These are phyloP conservation scores for Rhingia rostrata DNA, from an alignment of 2,888 invertebrate species.

Conservation along the genomic window DNA sequence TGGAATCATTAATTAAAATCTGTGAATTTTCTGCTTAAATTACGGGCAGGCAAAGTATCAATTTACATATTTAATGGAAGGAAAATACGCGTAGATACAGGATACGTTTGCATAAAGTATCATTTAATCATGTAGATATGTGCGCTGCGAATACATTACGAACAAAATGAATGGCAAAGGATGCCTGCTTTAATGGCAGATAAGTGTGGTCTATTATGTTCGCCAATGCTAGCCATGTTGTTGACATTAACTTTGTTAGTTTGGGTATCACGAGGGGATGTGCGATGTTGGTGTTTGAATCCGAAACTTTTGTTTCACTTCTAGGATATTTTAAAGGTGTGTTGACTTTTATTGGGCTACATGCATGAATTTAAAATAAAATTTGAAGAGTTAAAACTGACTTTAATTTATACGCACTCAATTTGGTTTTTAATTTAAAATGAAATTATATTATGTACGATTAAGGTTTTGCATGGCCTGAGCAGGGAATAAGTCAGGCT, in stretches of 20 bases:
- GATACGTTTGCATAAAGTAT: background rate
- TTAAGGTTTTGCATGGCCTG: no score
- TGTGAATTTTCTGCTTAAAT: background rate
- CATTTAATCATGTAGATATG: background rate
- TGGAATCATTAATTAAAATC: constrained; percentile 1
- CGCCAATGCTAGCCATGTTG: background rate
- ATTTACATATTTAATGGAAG: constrained; percentile 23
- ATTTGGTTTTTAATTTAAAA: no score
- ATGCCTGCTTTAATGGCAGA: background rate
- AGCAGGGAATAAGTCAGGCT: no score
- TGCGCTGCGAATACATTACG: background rate
- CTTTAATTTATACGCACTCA: no score
- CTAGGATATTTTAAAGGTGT: no score
- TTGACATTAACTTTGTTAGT: constrained; percentile 8
- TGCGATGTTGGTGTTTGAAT: no score
- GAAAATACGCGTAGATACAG: background rate
- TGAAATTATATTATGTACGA: no score
- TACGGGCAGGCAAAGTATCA: background rate
- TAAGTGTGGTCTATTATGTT: constrained; percentile 6
- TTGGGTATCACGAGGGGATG: background rate
- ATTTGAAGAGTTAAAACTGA: no score
- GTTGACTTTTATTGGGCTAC: no score
- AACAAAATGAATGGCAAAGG: background rate
- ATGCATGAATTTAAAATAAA: no score
- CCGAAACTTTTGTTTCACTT: no score